Evolutionary conservation across 2,888 invertebrate species (phyloP).

Genomic region (Heliconius cydno): DNA sequence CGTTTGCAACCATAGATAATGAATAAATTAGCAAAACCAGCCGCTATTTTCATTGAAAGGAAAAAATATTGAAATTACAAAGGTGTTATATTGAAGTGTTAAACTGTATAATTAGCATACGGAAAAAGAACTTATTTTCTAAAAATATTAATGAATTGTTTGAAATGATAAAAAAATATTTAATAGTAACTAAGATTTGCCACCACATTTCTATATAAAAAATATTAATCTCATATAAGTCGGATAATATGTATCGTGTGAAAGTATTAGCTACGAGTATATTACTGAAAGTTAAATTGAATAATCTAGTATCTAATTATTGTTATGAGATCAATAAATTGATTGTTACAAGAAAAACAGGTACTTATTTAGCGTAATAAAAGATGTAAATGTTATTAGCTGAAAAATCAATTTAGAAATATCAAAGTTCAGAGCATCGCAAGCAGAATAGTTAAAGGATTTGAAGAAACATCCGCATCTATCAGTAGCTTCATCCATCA

Average conservation of each 20-base stretch:
- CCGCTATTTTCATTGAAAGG: constrained; percentile 5
- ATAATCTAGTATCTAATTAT: too few species aligned
- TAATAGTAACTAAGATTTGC: too few species aligned
- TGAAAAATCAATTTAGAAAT: neutral
- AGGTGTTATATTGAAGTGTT: constrained; percentile 19
- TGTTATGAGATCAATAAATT: too few species aligned
- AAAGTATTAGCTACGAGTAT: too few species aligned
- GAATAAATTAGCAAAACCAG: constrained; percentile 33
- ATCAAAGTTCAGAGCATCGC: constrained; percentile 9
- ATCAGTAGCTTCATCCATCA: constrained; percentile 62
- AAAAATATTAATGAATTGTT: neutral
- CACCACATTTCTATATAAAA: too few species aligned
- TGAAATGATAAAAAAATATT: neutral
- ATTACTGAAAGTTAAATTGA: too few species aligned
- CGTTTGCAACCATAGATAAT: constrained; percentile 20
- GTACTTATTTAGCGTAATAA: neutral
- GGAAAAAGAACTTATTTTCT: neutral
- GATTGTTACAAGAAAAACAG: too few species aligned
- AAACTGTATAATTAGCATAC: constrained; percentile 7
- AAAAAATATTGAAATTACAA: neutral
- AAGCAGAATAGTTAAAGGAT: constrained; percentile 13
- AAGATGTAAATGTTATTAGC: neutral
- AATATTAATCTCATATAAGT: too few species aligned
- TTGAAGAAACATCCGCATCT: constrained; percentile 49
- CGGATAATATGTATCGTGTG: too few species aligned